These are phyloP conservation scores for Bovichtus diacanthus DNA, from an alignment of 2,797 vertebrate genomes.

Conservation along the genomic window DNA sequence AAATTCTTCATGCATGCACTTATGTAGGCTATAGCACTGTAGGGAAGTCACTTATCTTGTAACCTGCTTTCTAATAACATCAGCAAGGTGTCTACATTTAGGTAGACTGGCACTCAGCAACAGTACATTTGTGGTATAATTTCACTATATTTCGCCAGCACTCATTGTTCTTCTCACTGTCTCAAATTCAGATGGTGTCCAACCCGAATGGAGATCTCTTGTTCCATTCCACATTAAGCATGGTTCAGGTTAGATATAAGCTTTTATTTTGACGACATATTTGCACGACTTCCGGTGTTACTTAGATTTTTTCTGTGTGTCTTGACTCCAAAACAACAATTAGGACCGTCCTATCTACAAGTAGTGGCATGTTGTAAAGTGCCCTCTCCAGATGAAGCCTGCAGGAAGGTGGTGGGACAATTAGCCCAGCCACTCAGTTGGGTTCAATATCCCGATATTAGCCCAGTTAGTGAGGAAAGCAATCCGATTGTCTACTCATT, in stretches of 20 bases:
- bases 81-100: not conserved
- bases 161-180: not conserved
- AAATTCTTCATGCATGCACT: not conserved
- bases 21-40: not conserved
- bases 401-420: conserved; percentile 1
- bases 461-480: not conserved
- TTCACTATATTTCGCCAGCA: not conserved
- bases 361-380: conserved; percentile 45
- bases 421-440: not conserved
- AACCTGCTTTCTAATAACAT: not conserved
- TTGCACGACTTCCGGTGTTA: not conserved
- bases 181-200: not conserved
- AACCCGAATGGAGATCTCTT: not conserved
- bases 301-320: not conserved
- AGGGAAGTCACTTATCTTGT: not conserved
- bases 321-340: conserved; percentile 40
- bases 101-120: not conserved
- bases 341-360: conserved; percentile 28
- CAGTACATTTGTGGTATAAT: too few species aligned
- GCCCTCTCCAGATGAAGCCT: conserved; percentile 30
- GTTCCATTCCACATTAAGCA: not conserved
- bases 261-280: conserved; percentile 60
- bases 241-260: not conserved
- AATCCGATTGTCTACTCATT: not conserved
- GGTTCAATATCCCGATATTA: not conserved